Evolutionary conservation across 2,888 invertebrate species (phyloP).

Genomic region (Cheilosia vernalis): DNA sequence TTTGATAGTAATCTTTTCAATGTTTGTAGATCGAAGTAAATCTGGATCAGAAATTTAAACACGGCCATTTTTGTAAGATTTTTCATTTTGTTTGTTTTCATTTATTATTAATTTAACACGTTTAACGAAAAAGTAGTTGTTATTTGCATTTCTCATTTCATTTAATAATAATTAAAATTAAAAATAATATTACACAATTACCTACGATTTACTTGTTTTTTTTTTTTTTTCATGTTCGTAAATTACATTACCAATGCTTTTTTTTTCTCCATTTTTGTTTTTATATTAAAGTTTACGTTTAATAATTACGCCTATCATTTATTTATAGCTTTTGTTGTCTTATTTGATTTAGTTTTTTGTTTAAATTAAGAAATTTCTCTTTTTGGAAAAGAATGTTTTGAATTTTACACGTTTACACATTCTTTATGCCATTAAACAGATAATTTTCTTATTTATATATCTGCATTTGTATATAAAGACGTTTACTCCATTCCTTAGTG

Average conservation of each 20-base stretch:
- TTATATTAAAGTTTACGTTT: slow-evolving; percentile 54
- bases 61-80: slow-evolving; percentile 47
- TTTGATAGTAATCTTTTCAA: too few species aligned
- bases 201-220: slow-evolving; percentile 62
- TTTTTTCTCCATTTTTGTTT: slow-evolving; percentile 12
- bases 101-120: slow-evolving; percentile 75
- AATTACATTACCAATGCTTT: slow-evolving; percentile 44
- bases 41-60: not conserved
- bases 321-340: slow-evolving; percentile 61
- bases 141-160: slow-evolving; percentile 71
- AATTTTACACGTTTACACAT: slow-evolving; percentile 54
- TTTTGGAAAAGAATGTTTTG: slow-evolving; percentile 46
- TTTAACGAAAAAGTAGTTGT: slow-evolving; percentile 75
- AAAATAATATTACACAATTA: slow-evolving; percentile 74
- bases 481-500: slow-evolving; percentile 54
- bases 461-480: slow-evolving; percentile 31
- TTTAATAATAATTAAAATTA: slow-evolving; percentile 71
- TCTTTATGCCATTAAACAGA: slow-evolving; percentile 40
- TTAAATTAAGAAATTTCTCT: slow-evolving; percentile 53
- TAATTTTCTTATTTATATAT: slow-evolving; percentile 43
- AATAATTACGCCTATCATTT: slow-evolving; percentile 71
- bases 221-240: slow-evolving; percentile 18
- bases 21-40: too few species aligned
- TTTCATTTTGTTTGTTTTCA: slow-evolving; percentile 70
- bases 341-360: slow-evolving; percentile 42